phyloP scores from a whole-genome alignment of 2,113 vertebrate species.

The Prolemur simus region DNA sequence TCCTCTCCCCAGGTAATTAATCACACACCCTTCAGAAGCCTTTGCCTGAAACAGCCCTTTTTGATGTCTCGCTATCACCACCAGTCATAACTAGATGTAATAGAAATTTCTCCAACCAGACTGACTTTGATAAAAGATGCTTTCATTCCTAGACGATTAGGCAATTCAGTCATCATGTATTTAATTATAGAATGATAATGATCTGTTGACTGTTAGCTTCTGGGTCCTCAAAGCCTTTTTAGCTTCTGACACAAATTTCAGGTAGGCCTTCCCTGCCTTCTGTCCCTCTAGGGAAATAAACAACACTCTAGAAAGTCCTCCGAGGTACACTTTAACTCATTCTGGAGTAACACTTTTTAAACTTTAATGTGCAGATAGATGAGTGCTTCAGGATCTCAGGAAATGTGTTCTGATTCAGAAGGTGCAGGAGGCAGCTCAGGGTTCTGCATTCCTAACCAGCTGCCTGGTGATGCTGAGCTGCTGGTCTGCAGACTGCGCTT shows the following conservation, averaged over 20 bases:
- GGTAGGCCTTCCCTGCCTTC: neutral
- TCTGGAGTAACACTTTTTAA: slow-evolving; percentile 23
- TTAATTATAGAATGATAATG: slow-evolving; percentile 35
- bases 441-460: neutral
- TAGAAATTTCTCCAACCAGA: slow-evolving; percentile 40
- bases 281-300: slow-evolving; percentile 31
- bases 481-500: neutral
- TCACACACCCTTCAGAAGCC: neutral
- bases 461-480: neutral
- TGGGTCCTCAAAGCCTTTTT: neutral
- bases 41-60: neutral
- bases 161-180: neutral
- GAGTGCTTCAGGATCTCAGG: neutral
- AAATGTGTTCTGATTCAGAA: neutral
- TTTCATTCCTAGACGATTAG: slow-evolving; percentile 23
- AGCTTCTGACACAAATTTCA: slow-evolving; percentile 8
- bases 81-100: neutral
- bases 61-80: neutral
- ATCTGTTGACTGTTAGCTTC: neutral
- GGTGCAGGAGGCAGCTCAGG: neutral
- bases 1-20: slow-evolving; percentile 33
- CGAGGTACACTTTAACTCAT: slow-evolving; percentile 13
- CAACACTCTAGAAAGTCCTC: neutral
- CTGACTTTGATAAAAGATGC: slow-evolving; percentile 34
- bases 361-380: neutral